A percentile compares a stretch with the other conserved stretches of the same genome.
Conservation (phyloP, 2,113 vertebrate genomes). For the Caracal caracal region DNA sequence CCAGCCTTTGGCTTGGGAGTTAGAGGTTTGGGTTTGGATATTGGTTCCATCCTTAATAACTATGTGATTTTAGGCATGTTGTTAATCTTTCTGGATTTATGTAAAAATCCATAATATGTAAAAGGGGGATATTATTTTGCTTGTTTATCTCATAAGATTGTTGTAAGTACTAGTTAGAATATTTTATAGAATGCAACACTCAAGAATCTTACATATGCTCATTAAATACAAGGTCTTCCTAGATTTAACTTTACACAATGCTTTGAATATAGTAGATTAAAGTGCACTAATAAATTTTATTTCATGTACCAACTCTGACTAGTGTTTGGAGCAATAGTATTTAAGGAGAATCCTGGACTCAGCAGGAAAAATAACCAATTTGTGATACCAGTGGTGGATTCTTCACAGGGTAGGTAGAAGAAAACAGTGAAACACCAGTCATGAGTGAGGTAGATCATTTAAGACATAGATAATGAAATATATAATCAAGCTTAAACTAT, state of each 20-base stretch:
- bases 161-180: background rate
- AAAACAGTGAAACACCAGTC: background rate
- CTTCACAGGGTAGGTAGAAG: background rate
- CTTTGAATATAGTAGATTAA: background rate
- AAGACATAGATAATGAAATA: background rate
- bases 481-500: background rate
- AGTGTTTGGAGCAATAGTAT: background rate
- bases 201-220: background rate
- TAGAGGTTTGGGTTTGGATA: background rate
- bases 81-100: background rate
- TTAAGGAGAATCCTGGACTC: background rate
- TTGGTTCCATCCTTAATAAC: background rate
- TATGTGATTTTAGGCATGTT: background rate
- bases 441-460: background rate
- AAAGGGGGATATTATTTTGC: background rate
- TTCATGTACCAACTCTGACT: background rate
- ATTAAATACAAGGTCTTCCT: background rate
- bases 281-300: background rate
- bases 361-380: background rate
- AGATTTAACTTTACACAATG: background rate
- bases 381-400: background rate
- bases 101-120: background rate
- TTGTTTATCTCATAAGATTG: background rate
- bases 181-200: background rate
- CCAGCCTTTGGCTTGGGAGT: background rate